Evolutionary conservation across 2,888 invertebrate genomes (phyloP).

Genomic region (Tipula helvola): DNA sequence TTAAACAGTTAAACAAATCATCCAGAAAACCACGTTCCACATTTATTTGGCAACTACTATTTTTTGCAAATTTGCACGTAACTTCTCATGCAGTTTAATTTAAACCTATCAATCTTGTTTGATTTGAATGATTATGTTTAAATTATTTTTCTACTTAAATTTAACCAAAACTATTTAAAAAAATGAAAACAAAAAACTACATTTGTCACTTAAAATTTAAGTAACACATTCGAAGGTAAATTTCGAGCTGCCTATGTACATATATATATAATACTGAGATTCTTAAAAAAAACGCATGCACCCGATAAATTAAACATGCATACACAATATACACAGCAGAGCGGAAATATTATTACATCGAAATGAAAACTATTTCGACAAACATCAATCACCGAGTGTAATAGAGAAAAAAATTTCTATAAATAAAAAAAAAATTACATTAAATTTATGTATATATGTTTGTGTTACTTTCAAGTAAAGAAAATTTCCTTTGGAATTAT

Average conservation of each 20-base stretch:
- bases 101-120: no score
- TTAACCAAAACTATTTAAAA: no score
- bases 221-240: not conserved
- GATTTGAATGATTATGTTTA: no score
- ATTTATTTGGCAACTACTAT: no score
- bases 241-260: not conserved
- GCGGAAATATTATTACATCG: not conserved
- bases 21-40: no score
- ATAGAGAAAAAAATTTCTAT: not conserved
- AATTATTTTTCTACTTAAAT: no score
- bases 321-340: not conserved
- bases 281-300: not conserved
- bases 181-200: not conserved
- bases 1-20: no score
- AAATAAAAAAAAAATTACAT: not conserved
- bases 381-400: not conserved
- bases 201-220: not conserved
- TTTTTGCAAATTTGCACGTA: no score
- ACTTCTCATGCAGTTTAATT: no score
- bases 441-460: not conserved
- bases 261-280: not conserved
- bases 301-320: not conserved
- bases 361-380: conserved; percentile 4
- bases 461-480: not conserved
- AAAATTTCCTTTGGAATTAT: not conserved